These are phyloP conservation scores for Parnassius mnemosyne DNA, from an alignment of 2,888 invertebrate genomes.

Conservation along the genomic window DNA sequence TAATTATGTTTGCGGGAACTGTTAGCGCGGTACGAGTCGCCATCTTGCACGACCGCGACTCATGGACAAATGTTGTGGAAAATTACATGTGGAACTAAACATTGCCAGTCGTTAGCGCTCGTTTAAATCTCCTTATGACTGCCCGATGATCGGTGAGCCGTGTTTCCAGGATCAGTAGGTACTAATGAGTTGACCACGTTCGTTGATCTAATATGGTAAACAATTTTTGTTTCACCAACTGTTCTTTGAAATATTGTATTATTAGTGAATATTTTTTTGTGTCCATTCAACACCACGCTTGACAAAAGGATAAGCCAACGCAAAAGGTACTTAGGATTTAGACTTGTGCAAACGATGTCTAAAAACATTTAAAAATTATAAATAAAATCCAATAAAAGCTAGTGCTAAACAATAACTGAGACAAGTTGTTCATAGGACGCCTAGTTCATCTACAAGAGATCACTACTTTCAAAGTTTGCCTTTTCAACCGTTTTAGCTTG, in stretches of 20 bases:
- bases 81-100: slow-evolving; percentile 43
- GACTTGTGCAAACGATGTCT: too few species aligned
- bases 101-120: slow-evolving; percentile 22
- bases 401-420: too few species aligned
- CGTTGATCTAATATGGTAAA: slow-evolving; percentile 2
- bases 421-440: too few species aligned
- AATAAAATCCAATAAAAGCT: too few species aligned
- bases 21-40: slow-evolving; percentile 56
- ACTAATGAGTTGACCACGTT: slow-evolving; percentile 20
- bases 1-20: slow-evolving; percentile 75
- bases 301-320: too few species aligned
- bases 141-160: slow-evolving; percentile 15
- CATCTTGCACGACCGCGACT: slow-evolving; percentile 49
- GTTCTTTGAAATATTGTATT: neutral
- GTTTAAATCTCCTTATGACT: slow-evolving; percentile 15
- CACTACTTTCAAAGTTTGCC: too few species aligned
- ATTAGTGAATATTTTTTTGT: too few species aligned
- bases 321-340: too few species aligned
- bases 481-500: too few species aligned
- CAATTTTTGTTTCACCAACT: slow-evolving; percentile 15
- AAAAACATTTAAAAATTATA: too few species aligned
- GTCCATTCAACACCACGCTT: too few species aligned
- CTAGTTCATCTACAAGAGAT: too few species aligned
- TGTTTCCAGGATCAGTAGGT: slow-evolving; percentile 21
- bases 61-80: slow-evolving; percentile 43